These are phyloP conservation scores for Leucozona laternaria DNA, from an alignment of 2,888 invertebrate genomes.

Conservation along the genomic window DNA sequence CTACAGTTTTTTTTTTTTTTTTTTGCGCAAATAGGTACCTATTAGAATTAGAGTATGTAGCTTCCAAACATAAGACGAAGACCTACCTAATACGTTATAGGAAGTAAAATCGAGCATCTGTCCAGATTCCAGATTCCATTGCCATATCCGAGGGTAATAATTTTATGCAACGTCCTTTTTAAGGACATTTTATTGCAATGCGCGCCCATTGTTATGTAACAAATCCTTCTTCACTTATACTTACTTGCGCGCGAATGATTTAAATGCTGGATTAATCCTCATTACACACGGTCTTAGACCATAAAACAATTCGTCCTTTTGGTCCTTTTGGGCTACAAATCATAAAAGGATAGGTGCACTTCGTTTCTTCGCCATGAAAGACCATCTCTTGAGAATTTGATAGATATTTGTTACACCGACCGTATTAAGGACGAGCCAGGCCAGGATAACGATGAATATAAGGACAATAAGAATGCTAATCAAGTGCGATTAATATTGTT, in stretches of 20 bases:
- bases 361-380: slow-evolving; percentile 22
- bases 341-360: slow-evolving; percentile 46
- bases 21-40: slow-evolving; percentile 12
- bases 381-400: slow-evolving; percentile 16
- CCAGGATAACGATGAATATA: slow-evolving; percentile 22
- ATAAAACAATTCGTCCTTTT: slow-evolving; percentile 45
- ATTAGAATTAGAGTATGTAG: slow-evolving; percentile 61
- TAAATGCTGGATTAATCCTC: slow-evolving; percentile 65
- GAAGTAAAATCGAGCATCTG: slow-evolving; percentile 64
- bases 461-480: slow-evolving; percentile 74
- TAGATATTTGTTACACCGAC: slow-evolving; percentile 50
- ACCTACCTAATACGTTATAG: neutral
- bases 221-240: slow-evolving; percentile 41
- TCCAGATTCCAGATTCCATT: neutral
- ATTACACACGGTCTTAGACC: slow-evolving; percentile 65
- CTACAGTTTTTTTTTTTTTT: slow-evolving; percentile 52
- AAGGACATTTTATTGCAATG: slow-evolving; percentile 54
- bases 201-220: slow-evolving; percentile 64
- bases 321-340: neutral
- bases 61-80: neutral
- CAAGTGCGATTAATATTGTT: slow-evolving; percentile 72
- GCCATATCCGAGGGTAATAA: slow-evolving; percentile 22
- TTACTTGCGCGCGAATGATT: slow-evolving; percentile 60
- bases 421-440: slow-evolving; percentile 20
- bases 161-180: slow-evolving; percentile 60